These are phyloP conservation scores for Xestia rhomboidea DNA, from an alignment of 2,888 invertebrate species.

Conservation along the genomic window DNA sequence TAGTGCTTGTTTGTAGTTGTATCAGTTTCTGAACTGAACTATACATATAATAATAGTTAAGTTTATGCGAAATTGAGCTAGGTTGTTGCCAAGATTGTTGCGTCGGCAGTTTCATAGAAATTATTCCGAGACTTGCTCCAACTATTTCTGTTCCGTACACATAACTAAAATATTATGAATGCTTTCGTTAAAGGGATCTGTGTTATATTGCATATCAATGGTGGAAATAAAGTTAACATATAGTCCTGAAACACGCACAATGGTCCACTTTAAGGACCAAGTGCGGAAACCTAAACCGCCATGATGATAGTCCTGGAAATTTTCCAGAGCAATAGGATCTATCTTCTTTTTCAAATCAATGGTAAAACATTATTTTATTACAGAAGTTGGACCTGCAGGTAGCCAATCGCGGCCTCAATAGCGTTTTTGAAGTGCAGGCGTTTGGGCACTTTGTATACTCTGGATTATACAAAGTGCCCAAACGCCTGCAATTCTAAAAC, in stretches of 20 bases:
- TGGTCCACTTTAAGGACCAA: no score
- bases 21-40: background rate
- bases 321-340: background rate
- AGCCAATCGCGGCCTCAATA: background rate
- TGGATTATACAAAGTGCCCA: no score
- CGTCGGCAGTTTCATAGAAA: slow-evolving; percentile 38
- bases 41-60: background rate
- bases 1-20: background rate
- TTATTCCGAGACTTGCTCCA: slow-evolving; percentile 41
- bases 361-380: background rate
- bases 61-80: slow-evolving; percentile 24
- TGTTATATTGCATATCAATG: background rate
- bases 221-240: background rate
- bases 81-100: slow-evolving; percentile 42
- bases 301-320: no score
- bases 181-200: background rate
- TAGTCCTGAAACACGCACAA: no score
- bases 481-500: no score
- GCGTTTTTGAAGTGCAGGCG: background rate
- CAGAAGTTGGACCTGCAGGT: background rate
- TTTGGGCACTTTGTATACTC: background rate
- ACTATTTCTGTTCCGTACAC: slow-evolving; percentile 40
- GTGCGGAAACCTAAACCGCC: no score
- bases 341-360: no score
- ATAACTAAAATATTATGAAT: slow-evolving; percentile 38